Evolutionary conservation across 2,888 invertebrate species (phyloP), one percentile per base, ranked within the genome.

Genomic region (Caradrina kadenii): DNA sequence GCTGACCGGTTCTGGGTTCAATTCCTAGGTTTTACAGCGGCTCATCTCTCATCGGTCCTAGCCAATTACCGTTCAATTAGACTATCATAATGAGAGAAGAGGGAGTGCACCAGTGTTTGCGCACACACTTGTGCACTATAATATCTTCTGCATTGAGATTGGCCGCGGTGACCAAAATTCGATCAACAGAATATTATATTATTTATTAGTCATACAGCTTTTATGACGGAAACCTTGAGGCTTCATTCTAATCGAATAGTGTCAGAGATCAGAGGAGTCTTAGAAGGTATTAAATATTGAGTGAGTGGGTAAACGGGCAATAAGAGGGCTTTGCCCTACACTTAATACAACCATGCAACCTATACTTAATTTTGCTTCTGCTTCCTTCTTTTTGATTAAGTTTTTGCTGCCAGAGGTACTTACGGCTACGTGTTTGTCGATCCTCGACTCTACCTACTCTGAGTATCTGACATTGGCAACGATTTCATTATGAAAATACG

Each of bases 401-500:
- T 4, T 31, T 52, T 45, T 13, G 19, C 11, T 19, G 13, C 15
- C 3, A 19, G 31, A 13, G 7, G 22, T 49, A 7, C 31, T 6
- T 31, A 7, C 8, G 1, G 1, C 8, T 35, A 35, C 35, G 35
- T 35, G 8, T n/a, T 8, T 48, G 8, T 48, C 22, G 42, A 45
- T 21, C 19, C 45, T 19, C 19, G 22, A 42, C 13, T 21, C 35
- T 13, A 13, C 21, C 19, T 19, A 6, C 17, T 21, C 15, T 39
- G 26, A 62, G 11, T 42, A 39, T 42, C 39, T 19, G 42, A 48
- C 13, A 55, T 17, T 48, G 17, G 7, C 26, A 19, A 48, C 22
- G 22, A 26, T 35, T 66, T 3, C 17, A 19, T 67, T 67, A 19
- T n/a, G n/a, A n/a, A n/a, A n/a, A n/a, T n/a, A n/a, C 19, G 19